Base-by-base conservation (phyloP, 2,888 invertebrate species). In the Smittia sp. region DNA sequence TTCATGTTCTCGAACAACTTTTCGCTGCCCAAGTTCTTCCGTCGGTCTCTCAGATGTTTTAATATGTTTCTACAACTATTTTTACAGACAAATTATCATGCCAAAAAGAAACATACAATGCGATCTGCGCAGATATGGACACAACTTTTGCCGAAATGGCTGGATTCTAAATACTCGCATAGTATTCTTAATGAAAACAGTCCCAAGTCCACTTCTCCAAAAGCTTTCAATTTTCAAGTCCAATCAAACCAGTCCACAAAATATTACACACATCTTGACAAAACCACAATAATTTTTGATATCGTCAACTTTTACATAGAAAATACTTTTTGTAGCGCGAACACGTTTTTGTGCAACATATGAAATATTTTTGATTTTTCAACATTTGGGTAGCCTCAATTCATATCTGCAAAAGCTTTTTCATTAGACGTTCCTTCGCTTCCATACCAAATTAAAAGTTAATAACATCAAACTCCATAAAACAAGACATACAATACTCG, bases 91-190 rank as follows among this genome's bases (percentile, higher is more conserved):
- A 85, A 76, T 82, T 86, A 80, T 84, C 84, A 82, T 83, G 83
- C 81, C 88, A 90, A 85, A 94, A 93, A 89, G 93, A 93, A 88
- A 92, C 92, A 87, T 93, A 95, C 92, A 96, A 96, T 91, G 89
- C 91, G 85, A 95, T 96, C 89, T 93, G 93, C 88, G 96, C 96
- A 87, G 96, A 96, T 88, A 88, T 96, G 90, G 96, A 96, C 87
- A 90, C 91, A 86, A 96, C 96, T 85, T 95, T 94, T 89, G 92
- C 94, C 84, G 96, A 96, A 87, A 90, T 96, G 86, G 94, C 94
- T 85, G 95, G 93, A 89, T 95, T 95, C 89, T 95, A 93, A 91
- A 85, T n/a, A n/a, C n/a, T n/a, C n/a, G n/a, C n/a, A n/a, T n/a
- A n/a, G n/a, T n/a, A n/a, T n/a, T n/a, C n/a, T n/a, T n/a, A n/a